These are phyloP conservation scores for Pristiophorus japonicus DNA, from an alignment of 2,113 vertebrate genomes.

Conservation along the genomic window DNA sequence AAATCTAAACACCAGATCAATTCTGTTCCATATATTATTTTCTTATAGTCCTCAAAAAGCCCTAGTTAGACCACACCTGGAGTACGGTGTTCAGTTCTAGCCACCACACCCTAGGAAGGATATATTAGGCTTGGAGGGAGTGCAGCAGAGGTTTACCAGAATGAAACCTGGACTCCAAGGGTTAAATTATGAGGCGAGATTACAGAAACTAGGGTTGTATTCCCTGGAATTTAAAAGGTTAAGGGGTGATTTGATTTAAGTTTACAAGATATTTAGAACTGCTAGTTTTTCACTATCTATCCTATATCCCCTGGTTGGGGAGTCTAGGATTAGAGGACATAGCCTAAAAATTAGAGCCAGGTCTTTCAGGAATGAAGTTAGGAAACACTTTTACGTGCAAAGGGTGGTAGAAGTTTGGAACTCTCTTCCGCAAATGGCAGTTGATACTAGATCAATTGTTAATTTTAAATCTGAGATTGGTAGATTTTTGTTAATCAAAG, in stretches of 20 bases:
- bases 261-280: not conserved
- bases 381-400: not conserved
- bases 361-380: not conserved
- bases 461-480: not conserved
- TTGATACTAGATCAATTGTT: not conserved
- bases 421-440: not conserved
- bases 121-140: not conserved
- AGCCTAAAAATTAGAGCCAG: not conserved
- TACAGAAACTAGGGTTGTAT: not conserved
- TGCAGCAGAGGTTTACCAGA: not conserved
- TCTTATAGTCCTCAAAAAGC: not conserved
- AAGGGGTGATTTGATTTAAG: not conserved
- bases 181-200: not conserved
- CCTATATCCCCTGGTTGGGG: not conserved
- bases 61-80: not conserved
- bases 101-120: not conserved
- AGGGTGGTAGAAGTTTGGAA: not conserved
- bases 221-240: not conserved
- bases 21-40: not conserved
- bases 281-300: too few relatives aligned
- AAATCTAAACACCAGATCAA: not conserved
- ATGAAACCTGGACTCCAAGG: not conserved
- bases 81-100: not conserved
- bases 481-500: not conserved
- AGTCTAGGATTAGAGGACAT: not conserved